Evolutionary conservation across 2,113 vertebrate genomes (phyloP).

Genomic region (Neofelis nebulosa): DNA sequence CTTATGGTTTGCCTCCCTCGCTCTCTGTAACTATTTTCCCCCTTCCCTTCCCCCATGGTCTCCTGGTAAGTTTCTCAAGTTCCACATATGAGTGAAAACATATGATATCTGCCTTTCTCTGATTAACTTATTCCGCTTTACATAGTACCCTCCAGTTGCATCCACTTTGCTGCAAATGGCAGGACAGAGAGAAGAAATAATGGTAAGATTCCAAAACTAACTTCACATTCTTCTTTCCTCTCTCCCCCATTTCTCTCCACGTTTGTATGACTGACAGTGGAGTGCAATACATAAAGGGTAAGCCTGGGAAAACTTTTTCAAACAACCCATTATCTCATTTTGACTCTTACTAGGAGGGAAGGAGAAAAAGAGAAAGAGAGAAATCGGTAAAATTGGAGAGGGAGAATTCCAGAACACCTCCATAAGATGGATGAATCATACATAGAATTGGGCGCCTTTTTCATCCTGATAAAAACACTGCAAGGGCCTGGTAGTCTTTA

Average conservation of each 20-base stretch:
- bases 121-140: too few species aligned
- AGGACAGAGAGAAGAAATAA: background rate
- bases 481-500: background rate
- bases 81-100: too few species aligned
- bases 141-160: too few species aligned
- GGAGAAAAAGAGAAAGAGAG: background rate
- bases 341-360: background rate
- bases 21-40: too few species aligned
- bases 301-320: background rate
- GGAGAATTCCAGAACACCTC: background rate
- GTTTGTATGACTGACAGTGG: background rate
- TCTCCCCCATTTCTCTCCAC: background rate
- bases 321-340: background rate
- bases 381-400: too few species aligned
- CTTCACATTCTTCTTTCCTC: background rate
- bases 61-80: too few species aligned
- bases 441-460: background rate
- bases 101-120: too few species aligned
- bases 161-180: too few species aligned
- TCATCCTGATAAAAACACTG: background rate
- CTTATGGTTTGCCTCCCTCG: too few species aligned
- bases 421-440: background rate
- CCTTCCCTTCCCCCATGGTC: too few species aligned
- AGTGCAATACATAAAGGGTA: background rate
- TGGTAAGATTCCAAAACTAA: background rate